Evolutionary conservation across 2,888 invertebrate genomes (phyloP).

Genomic region (Hemithea aestivaria): DNA sequence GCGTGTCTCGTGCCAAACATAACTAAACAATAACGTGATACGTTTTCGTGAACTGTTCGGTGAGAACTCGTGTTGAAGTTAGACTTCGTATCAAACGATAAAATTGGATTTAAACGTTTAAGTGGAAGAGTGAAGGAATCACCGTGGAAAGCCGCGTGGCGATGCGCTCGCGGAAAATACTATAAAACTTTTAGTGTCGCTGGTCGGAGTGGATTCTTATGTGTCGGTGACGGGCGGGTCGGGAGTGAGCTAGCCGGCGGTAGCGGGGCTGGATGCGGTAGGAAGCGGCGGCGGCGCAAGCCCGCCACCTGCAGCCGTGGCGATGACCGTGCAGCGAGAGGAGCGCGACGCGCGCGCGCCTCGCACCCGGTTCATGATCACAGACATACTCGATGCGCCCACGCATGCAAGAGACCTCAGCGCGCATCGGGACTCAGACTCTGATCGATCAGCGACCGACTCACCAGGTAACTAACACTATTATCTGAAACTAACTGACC

Average conservation of each 20-base stretch:
- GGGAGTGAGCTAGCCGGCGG: conserved; percentile 56
- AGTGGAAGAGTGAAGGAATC: too few relatives aligned
- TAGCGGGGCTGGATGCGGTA: conserved; percentile 60
- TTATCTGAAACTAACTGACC: too few relatives aligned
- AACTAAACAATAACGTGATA: conserved; percentile 17
- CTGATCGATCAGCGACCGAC: conserved; percentile 79
- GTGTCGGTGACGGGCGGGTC: conserved; percentile 41
- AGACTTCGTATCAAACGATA: too few relatives aligned
- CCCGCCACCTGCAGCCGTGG: conserved; percentile 72
- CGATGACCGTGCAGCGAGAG: conserved; percentile 81
- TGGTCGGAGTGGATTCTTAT: neutral
- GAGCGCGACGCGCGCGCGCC: conserved; percentile 86
- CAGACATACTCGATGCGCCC: conserved; percentile 86
- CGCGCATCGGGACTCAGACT: conserved; percentile 77
- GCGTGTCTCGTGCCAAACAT: conserved; percentile 24
- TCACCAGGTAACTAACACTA: conserved; percentile 63
- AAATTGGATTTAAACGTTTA: too few relatives aligned
- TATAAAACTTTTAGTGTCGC: conserved; percentile 10
- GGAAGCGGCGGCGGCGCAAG: conserved; percentile 56
- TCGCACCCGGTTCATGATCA: conserved; percentile 93
- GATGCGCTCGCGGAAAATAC: conserved; percentile 33
- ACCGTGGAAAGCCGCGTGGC: conserved; percentile 12
- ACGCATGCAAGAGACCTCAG: conserved; percentile 71
- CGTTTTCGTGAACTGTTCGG: conserved; percentile 10
- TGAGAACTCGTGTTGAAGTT: conserved; percentile 4